phyloP scores from a whole-genome alignment of 1,140 invertebrate genomes.

The Drosophila ohnishii region DNA sequence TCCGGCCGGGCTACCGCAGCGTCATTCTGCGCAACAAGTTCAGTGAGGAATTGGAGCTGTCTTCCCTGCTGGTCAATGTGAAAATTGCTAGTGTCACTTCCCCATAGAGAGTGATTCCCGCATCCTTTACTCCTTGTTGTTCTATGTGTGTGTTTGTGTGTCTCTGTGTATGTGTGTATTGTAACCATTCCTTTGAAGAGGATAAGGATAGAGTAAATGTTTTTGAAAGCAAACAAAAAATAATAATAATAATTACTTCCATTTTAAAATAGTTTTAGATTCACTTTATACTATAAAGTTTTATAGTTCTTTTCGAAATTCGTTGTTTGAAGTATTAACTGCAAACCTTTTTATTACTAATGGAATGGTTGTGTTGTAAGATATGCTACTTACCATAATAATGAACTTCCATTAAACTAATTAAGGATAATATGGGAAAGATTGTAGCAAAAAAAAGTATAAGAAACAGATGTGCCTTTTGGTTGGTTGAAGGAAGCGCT shows the following conservation, averaged over 20 bases:
- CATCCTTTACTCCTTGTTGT: background rate
- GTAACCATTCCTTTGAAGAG: background rate
- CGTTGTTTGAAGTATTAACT: background rate
- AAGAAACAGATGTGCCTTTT: slow-evolving; percentile 3
- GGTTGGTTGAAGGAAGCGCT: background rate
- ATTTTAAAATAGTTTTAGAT: background rate
- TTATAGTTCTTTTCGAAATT: background rate
- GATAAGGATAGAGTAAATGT: background rate
- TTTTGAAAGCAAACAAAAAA: too few species aligned
- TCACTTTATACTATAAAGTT: too few species aligned
- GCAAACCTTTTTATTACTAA: background rate
- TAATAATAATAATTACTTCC: background rate
- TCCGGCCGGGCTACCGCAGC: slow-evolving; percentile 94
- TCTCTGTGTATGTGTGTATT: background rate
- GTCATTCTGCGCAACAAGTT: slow-evolving; percentile 95
- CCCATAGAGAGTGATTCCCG: slow-evolving; percentile 21
- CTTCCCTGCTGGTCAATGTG: slow-evolving; percentile 94
- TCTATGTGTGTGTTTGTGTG: background rate
- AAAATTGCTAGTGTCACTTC: slow-evolving; percentile 40
- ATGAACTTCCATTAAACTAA: background rate
- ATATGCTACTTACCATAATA: background rate
- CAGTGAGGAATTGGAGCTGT: slow-evolving; percentile 96
- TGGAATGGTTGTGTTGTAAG: background rate
- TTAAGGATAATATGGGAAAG: background rate
- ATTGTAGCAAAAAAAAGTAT: background rate